phyloP scores from a whole-genome alignment of 1,140 invertebrate genomes.

The Andricus grossulariae region DNA sequence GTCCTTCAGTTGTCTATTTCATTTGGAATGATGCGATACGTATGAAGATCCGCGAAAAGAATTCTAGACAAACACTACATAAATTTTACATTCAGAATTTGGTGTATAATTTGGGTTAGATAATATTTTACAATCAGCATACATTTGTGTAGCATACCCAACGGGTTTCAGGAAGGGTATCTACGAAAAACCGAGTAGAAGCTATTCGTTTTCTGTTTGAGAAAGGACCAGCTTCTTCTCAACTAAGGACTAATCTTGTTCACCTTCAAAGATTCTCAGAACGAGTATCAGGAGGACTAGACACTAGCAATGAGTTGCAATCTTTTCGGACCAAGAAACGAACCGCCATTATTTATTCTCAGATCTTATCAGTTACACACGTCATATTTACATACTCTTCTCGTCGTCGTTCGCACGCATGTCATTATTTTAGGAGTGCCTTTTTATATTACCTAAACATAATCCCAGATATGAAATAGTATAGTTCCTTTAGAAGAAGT shows the following conservation, averaged over 20 bases:
- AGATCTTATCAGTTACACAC: constrained; percentile 23
- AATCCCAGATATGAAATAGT: not conserved
- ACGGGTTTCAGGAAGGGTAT: not conserved
- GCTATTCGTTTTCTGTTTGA: constrained; percentile 32
- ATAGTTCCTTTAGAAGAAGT: not conserved
- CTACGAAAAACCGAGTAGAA: constrained; percentile 17
- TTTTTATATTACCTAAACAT: not conserved
- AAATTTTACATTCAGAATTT: not conserved
- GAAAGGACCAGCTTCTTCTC: constrained; percentile 18
- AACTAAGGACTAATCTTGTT: constrained; percentile 53
- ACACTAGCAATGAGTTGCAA: constrained; percentile 37
- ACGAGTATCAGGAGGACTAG: constrained; percentile 48
- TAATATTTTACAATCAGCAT: constrained; percentile 8
- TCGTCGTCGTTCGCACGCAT: not conserved
- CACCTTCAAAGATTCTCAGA: constrained; percentile 57
- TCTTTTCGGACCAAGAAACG: constrained; percentile 17
- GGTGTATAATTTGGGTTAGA: not conserved
- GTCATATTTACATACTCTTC: constrained; percentile 16
- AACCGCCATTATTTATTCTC: constrained; percentile 25
- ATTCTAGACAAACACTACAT: not conserved
- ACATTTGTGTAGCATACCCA: not conserved
- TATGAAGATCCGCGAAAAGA: not conserved
- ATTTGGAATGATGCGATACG: not conserved
- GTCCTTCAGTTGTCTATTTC: not conserved
- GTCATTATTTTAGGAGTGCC: constrained; percentile 3